Evolutionary conservation across 2,888 invertebrate species (phyloP), one percentile per base, ranked within the genome.

Genomic region (Drosophila paucipuncta): DNA sequence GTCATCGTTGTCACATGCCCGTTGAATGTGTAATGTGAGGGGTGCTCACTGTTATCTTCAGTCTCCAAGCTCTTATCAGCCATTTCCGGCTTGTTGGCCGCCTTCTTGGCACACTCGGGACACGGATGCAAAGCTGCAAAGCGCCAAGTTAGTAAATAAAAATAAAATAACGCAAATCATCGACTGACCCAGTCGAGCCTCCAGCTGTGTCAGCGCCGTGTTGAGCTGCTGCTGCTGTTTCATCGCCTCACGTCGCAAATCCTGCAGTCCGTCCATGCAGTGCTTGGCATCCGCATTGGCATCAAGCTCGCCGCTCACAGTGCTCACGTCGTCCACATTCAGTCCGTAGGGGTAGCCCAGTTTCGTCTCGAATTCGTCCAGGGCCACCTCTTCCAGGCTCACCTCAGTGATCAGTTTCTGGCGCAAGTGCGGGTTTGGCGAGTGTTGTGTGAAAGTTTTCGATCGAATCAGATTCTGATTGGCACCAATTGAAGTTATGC

Each of bases 331-430:
- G 13, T 83, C 82, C 6, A 91, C 87, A 9, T 91, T 90, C 60
- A 92, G 89, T 39, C 92, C 83, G 55, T 89, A 93, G 0, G 92
- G 90, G 71, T 92, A 93, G 3, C 91, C 92, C 41, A 93, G 64
- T 7, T 87, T 90, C 0, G 83, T 75, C 2, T 88, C 84, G 18
- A 84, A 80, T 35, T 82, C 85, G 43, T 89, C 90, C 6, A 89
- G 93, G 1, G 96, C 96, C 84, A 97, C 96, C 92, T 97, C 96
- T 90, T 97, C 97, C 78, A 97, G 94, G 89, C 96, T 97, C 30
- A 95, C 93, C 81, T 94, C 95, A 7, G 78, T 75, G 7, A 92
- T 83, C 52, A 90, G 93, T 92, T 94, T 95, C 70, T 94, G 94
- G 80, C 95, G 91, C 59, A 94, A 90, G 81, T 94, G 94, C 2